Conservation (phyloP, 2,888 invertebrate species). For the Bombyx huttoni region DNA sequence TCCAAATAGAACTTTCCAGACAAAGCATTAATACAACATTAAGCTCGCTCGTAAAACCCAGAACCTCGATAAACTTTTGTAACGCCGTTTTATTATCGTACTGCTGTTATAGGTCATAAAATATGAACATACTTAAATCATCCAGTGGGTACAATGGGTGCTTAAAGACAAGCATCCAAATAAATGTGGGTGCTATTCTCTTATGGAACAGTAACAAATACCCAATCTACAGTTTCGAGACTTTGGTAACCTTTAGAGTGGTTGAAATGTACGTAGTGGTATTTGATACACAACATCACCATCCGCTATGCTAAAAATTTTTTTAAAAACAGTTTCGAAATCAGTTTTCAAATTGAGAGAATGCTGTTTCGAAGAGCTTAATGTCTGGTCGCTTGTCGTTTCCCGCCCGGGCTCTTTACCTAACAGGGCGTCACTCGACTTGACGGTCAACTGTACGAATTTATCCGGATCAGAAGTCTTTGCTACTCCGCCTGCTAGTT, state of each 20-base stretch:
- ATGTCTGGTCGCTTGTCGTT: too few relatives aligned
- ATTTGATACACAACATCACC: too few relatives aligned
- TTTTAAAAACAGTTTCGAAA: too few relatives aligned
- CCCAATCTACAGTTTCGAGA: too few relatives aligned
- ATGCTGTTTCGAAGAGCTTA: too few relatives aligned
- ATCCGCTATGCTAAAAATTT: too few relatives aligned
- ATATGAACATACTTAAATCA: neutral
- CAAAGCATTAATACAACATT: neutral
- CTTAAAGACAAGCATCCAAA: neutral
- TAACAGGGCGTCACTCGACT: slow-evolving; percentile 79
- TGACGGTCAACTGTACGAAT: slow-evolving; percentile 80
- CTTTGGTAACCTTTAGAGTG: too few relatives aligned
- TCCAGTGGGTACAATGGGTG: neutral
- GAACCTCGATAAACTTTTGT: neutral
- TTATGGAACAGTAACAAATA: too few relatives aligned
- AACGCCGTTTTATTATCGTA: neutral
- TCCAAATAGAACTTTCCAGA: neutral
- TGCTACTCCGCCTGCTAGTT: slow-evolving; percentile 71
- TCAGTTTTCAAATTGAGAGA: too few relatives aligned
- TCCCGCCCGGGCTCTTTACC: slow-evolving; percentile 38
- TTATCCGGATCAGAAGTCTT: slow-evolving; percentile 84
- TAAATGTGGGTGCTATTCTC: neutral
- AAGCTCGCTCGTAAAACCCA: neutral
- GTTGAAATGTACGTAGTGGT: too few relatives aligned
- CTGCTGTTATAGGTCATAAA: neutral